Base-by-base conservation (phyloP, 2,888 invertebrate genomes). In the Drosophila mimica region DNA sequence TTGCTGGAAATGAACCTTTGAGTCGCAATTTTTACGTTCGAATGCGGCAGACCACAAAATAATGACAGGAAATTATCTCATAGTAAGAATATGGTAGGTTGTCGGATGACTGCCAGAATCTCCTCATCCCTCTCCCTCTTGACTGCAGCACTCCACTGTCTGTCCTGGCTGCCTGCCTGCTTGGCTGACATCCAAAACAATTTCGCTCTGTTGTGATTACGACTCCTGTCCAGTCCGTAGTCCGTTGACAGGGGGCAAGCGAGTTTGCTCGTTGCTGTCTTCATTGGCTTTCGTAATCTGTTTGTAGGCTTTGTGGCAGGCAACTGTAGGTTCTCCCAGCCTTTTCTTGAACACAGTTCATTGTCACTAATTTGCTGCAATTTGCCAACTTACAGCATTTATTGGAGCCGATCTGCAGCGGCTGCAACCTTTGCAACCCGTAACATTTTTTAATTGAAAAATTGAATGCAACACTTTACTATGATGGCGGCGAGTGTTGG, bases 51-150 rank as follows among this genome's bases (percentile, higher is more conserved):
- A 91, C 91, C 92, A 89, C 92, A 91, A 91, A 91, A 91, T 91
- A 91, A 91, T 91, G 91, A 91, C 91, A 91, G 91, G 91, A 91
- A 91, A 91, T 91, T 91, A 91, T 91, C 92, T 91, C 91, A 78
- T 88, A 88, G 89, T 70, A 89, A 87, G 89, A 78, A 89, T 77
- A 80, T 81, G 79, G 74, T 73, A 61, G 71, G 25, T 36, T 25
- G 49, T 54, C 31, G 49, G 34, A 56, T 60, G 60, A 20, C 49
- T 57, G 66, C 49, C 38, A 20, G 57, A 57, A 20, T 20, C 6
- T 3, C n/a, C 40, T 1, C n/a, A 25, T 7, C 8, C n/a, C 2
- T 20, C 38, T 4, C 33, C 15, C 46, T 11, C 17, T 25, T 15
- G 30, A n/a, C 20, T 31, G 30, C 30, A 51, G n/a, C 9, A 34